Evolutionary conservation across 2,888 invertebrate species (phyloP).

Genomic region (Caenorhabditis sp.): DNA sequence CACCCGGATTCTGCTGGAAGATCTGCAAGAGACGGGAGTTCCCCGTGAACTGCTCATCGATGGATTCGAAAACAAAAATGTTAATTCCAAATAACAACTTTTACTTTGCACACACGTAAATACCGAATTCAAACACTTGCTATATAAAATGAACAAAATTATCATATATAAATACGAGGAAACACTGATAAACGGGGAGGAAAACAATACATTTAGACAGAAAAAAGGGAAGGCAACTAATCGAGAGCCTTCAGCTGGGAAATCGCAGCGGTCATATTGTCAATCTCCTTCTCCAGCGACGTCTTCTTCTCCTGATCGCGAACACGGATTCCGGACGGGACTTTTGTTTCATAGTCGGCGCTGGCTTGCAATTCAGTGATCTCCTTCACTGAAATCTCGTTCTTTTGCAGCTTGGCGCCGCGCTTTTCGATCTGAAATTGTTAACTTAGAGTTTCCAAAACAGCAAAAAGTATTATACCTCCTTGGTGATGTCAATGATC

Average conservation of each 20-base stretch:
- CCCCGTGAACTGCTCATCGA: no score
- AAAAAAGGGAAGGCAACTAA: slow-evolving; percentile 13
- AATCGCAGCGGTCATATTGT: slow-evolving; percentile 87
- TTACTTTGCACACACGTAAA: no score
- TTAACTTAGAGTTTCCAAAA: no score
- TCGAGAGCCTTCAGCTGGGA: slow-evolving; percentile 77
- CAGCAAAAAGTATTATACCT: no score
- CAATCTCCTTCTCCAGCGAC: slow-evolving; percentile 87
- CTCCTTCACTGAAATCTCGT: slow-evolving; percentile 81
- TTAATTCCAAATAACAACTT: no score
- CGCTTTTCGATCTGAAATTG: slow-evolving; percentile 86
- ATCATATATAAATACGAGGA: no score
- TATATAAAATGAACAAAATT: no score
- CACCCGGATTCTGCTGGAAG: no score
- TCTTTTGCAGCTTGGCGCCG: slow-evolving; percentile 84
- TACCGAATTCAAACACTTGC: no score
- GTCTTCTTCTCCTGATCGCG: slow-evolving; percentile 85
- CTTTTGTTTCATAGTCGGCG: slow-evolving; percentile 88
- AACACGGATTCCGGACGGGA: slow-evolving; percentile 86
- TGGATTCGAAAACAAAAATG: no score
- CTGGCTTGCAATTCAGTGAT: slow-evolving; percentile 86
- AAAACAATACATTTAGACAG: slow-evolving; percentile 12
- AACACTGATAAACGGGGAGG: slow-evolving; percentile 4
- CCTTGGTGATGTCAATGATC: slow-evolving; percentile 89
- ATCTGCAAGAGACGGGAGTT: no score